These are phyloP conservation scores for Nebria salina DNA, from an alignment of 2,888 invertebrate genomes.

Conservation along the genomic window DNA sequence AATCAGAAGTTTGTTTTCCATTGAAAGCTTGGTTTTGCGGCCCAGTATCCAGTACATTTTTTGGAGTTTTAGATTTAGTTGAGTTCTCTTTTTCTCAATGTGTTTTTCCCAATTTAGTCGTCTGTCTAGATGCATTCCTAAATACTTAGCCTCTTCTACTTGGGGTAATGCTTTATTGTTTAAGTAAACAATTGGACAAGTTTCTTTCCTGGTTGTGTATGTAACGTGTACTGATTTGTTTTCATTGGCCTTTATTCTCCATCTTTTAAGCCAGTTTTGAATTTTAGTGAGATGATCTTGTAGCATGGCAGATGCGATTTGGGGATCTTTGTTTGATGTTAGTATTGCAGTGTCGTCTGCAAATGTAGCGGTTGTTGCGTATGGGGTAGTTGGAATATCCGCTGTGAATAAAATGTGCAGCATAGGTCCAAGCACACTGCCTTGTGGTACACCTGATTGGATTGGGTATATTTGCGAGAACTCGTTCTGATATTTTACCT, in stretches of 20 bases:
- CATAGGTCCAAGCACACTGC: too few relatives aligned
- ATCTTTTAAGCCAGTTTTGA: constrained; percentile 1
- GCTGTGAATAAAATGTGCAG: too few relatives aligned
- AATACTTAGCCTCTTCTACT: constrained; percentile 11
- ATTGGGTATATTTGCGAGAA: too few relatives aligned
- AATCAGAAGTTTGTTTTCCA: constrained; percentile 8
- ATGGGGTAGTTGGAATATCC: too few relatives aligned
- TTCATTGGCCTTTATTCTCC: background rate
- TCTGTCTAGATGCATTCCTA: constrained; percentile 18
- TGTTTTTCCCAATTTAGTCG: constrained; percentile 9
- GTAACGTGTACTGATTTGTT: constrained; percentile 11
- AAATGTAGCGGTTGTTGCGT: too few relatives aligned
- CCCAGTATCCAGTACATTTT: constrained; percentile 16
- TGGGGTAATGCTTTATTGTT: background rate
- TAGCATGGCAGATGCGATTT: background rate
- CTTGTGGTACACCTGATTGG: too few relatives aligned
- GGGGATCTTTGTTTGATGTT: background rate
- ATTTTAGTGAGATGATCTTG: background rate
- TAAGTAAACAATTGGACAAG: background rate
- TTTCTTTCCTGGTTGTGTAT: constrained; percentile 8
- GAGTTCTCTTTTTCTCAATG: background rate
- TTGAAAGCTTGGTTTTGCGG: constrained; percentile 7
- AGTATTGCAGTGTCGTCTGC: background rate
- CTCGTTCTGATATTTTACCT: too few relatives aligned
- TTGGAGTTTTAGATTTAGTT: constrained; percentile 7